These are phyloP conservation scores for Macroramphosus scolopax DNA, from an alignment of 2,797 vertebrate species.

Conservation along the genomic window DNA sequence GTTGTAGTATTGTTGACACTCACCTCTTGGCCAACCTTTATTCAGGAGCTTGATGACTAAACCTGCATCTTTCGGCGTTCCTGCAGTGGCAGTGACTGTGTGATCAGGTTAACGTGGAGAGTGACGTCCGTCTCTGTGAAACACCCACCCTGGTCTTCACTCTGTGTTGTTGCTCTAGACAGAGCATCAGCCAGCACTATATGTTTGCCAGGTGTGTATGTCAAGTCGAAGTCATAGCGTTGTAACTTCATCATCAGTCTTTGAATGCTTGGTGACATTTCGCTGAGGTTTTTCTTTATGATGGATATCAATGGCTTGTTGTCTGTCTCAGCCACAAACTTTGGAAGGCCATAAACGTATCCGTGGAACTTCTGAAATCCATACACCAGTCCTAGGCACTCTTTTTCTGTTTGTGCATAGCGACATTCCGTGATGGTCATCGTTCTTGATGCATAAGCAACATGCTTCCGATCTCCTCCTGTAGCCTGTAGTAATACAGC, in stretches of 20 bases:
- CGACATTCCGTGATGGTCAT: too few relatives aligned
- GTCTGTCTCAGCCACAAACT: conserved; percentile 5
- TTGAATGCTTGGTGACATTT: conserved; percentile 1
- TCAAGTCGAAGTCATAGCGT: conserved; percentile 2
- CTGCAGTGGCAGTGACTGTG: neutral
- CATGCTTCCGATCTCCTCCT: conserved; percentile 1
- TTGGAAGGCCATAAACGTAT: conserved; percentile 1
- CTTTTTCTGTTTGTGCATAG: too few relatives aligned
- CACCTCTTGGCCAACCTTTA: conserved; percentile 1
- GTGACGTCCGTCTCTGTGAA: conserved; percentile 6
- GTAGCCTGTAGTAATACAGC: conserved; percentile 4
- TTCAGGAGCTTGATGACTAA: neutral
- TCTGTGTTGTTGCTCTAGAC: neutral
- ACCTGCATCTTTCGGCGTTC: neutral
- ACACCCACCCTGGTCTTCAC: neutral
- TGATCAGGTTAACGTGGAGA: neutral
- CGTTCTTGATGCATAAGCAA: conserved; percentile 4
- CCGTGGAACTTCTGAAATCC: conserved; percentile 4
- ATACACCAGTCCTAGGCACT: conserved; percentile 1
- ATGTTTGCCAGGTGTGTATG: conserved; percentile 2
- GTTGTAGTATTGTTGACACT: conserved; percentile 2
- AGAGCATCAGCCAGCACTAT: neutral
- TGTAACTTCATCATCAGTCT: conserved; percentile 9
- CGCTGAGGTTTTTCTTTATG: conserved; percentile 8
- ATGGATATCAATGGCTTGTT: conserved; percentile 3